These are phyloP conservation scores for Panzeria rudis DNA, from an alignment of 2,888 invertebrate species.

Conservation along the genomic window DNA sequence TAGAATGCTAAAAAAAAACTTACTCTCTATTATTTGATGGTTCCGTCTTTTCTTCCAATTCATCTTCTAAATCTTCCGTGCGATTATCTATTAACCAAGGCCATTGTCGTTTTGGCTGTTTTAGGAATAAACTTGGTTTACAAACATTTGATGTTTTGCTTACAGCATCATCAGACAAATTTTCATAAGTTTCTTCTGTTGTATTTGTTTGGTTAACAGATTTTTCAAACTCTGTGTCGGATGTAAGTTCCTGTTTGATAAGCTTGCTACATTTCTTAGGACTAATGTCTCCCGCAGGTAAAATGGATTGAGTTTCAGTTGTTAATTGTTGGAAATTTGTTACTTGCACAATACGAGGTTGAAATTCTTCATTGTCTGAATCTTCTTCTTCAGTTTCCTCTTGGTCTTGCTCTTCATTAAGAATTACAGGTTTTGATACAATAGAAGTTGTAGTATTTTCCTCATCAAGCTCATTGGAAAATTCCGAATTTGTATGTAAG, in stretches of 20 bases:
- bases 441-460: constrained; percentile 43
- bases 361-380: constrained; percentile 75
- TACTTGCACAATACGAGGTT: constrained; percentile 82
- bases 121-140: constrained; percentile 82
- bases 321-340: constrained; percentile 80
- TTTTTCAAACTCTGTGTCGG: constrained; percentile 69
- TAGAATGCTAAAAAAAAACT: background rate
- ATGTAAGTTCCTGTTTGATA: constrained; percentile 75
- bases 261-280: constrained; percentile 49
- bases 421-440: background rate
- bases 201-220: constrained; percentile 8
- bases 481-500: constrained; percentile 42
- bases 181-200: constrained; percentile 54
- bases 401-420: constrained; percentile 38
- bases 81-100: constrained; percentile 84
- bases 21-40: constrained; percentile 55
- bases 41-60: constrained; percentile 46
- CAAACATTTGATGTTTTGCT: constrained; percentile 74
- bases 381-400: constrained; percentile 66
- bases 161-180: constrained; percentile 31
- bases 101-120: constrained; percentile 81
- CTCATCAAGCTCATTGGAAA: constrained; percentile 49
- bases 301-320: background rate
- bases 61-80: constrained; percentile 52
- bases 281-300: background rate